Conservation (phyloP, 2,113 vertebrate species). For the Orycteropus afer region DNA sequence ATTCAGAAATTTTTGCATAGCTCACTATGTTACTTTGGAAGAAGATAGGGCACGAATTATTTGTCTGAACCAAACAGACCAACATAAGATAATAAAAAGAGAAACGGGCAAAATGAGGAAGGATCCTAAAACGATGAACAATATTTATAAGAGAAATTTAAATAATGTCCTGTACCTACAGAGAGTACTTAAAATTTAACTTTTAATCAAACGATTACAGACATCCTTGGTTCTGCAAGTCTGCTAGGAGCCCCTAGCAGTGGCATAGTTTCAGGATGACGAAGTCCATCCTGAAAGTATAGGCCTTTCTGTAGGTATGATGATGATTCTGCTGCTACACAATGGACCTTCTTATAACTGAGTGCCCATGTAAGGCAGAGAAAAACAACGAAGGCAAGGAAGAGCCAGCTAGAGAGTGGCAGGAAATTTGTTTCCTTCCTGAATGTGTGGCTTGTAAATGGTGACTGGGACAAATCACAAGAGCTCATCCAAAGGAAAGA, state of each 20-base stretch:
- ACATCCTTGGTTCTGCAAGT: neutral
- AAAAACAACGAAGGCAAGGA: neutral
- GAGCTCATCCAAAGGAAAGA: conserved; percentile 27
- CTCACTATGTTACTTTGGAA: conserved; percentile 5
- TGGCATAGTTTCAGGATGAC: no score
- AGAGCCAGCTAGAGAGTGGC: neutral
- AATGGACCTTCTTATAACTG: neutral
- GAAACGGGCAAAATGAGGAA: conserved; percentile 12
- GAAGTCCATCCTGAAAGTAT: neutral
- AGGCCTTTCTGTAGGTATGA: neutral
- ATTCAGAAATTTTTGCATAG: conserved; percentile 34
- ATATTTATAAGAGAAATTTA: neutral
- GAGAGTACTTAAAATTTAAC: neutral
- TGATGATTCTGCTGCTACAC: neutral
- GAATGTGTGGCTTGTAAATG: neutral
- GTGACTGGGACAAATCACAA: neutral
- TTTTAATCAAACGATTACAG: neutral
- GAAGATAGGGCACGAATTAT: neutral
- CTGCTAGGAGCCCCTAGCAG: no score
- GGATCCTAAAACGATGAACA: neutral
- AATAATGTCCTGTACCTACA: neutral
- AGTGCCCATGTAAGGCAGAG: neutral
- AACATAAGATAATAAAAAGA: neutral
- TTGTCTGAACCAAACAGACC: conserved; percentile 17
- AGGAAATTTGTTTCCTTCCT: neutral